These are phyloP conservation scores for Ethmia dodecea DNA, from an alignment of 2,888 invertebrate genomes.

Conservation along the genomic window DNA sequence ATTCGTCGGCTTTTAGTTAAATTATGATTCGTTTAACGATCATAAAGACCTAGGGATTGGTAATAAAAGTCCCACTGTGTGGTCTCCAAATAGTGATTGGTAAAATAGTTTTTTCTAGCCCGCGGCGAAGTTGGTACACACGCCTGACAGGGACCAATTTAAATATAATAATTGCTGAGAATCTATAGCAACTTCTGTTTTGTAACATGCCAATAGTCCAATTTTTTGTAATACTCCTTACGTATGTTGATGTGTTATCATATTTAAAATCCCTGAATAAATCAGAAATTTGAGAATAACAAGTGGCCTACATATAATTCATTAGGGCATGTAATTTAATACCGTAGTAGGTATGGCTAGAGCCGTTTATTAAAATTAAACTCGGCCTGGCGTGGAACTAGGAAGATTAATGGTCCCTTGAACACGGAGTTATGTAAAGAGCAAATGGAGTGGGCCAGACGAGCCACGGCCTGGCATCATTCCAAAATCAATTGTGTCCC, in stretches of 20 bases:
- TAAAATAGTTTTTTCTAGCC: too few species aligned
- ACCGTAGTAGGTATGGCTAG: conserved; percentile 47
- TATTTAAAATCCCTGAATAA: conserved; percentile 34
- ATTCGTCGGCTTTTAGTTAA: too few species aligned
- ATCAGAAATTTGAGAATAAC: conserved; percentile 41
- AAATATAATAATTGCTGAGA: too few species aligned
- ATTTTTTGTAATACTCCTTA: not conserved
- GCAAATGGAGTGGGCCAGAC: conserved; percentile 64
- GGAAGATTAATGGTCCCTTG: conserved; percentile 75
- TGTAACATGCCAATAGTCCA: not conserved
- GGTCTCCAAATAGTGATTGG: too few species aligned
- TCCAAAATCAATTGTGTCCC: conserved; percentile 74
- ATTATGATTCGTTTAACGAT: too few species aligned
- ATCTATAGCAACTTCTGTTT: not conserved
- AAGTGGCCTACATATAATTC: conserved; percentile 43
- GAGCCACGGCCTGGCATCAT: conserved; percentile 64
- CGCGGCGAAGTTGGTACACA: too few species aligned
- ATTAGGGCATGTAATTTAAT: conserved; percentile 66
- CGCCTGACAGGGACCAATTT: too few species aligned
- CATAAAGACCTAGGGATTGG: too few species aligned
- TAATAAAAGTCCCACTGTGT: too few species aligned
- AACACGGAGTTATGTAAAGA: conserved; percentile 75
- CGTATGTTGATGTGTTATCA: conserved; percentile 23
- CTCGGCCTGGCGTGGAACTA: conserved; percentile 70
- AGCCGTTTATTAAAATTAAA: conserved; percentile 76